These are phyloP conservation scores for Cheilosia grossa DNA, from an alignment of 2,888 invertebrate species.

Conservation along the genomic window DNA sequence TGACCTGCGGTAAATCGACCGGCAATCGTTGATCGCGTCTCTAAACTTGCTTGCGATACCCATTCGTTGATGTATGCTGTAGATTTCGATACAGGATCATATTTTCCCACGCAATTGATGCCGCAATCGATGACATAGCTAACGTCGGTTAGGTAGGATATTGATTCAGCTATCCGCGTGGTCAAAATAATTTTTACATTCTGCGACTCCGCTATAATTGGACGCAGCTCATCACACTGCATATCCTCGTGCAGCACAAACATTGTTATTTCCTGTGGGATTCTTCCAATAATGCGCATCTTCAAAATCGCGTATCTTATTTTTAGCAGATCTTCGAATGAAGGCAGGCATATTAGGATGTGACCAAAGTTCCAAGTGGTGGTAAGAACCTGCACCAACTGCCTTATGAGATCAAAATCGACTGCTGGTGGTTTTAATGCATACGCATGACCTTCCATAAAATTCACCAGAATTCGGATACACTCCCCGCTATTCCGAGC, in stretches of 20 bases:
- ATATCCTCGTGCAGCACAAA: conserved; percentile 91
- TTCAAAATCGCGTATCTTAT: conserved; percentile 86
- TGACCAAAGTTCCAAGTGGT: conserved; percentile 85
- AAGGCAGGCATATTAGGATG: conserved; percentile 93
- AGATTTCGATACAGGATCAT: conserved; percentile 62
- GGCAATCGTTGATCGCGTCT: conserved; percentile 86
- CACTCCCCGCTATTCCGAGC: conserved; percentile 67
- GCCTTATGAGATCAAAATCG: conserved; percentile 59
- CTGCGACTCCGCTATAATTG: conserved; percentile 87
- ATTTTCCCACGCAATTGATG: conserved; percentile 60
- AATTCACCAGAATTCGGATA: neutral
- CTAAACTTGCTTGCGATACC: conserved; percentile 87
- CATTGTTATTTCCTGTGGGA: conserved; percentile 73
- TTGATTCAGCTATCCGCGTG: conserved; percentile 97
- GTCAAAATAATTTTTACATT: conserved; percentile 91
- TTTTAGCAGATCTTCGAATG: conserved; percentile 94
- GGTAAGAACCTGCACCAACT: conserved; percentile 50
- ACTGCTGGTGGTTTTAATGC: conserved; percentile 26
- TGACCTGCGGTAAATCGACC: conserved; percentile 84
- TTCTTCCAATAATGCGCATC: conserved; percentile 80
- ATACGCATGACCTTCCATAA: neutral
- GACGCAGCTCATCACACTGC: conserved; percentile 92
- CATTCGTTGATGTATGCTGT: conserved; percentile 84
- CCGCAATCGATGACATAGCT: conserved; percentile 95
- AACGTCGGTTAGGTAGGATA: conserved; percentile 95